These are phyloP conservation scores for Prenolepis imparis DNA, from an alignment of 2,888 invertebrate species.

Conservation along the genomic window DNA sequence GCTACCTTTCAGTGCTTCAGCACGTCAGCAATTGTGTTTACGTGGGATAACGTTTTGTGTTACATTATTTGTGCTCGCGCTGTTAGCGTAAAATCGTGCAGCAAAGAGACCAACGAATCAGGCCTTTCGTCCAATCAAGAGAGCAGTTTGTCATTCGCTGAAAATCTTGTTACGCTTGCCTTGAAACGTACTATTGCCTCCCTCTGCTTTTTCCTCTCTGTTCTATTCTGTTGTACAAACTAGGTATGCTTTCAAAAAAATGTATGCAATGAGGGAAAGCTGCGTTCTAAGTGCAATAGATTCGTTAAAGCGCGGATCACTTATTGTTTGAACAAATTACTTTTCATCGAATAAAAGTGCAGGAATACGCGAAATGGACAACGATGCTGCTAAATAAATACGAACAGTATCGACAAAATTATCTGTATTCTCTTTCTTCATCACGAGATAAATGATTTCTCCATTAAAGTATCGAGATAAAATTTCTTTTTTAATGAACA, in stretches of 20 bases:
- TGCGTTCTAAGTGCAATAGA: slow-evolving; percentile 27
- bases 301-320: neutral
- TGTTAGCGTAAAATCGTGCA: slow-evolving; percentile 62
- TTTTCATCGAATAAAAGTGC: neutral
- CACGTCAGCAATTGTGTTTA: slow-evolving; percentile 46
- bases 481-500: neutral
- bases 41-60: slow-evolving; percentile 51
- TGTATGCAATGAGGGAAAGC: slow-evolving; percentile 43
- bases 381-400: neutral
- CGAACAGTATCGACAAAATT: neutral
- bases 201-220: slow-evolving; percentile 67
- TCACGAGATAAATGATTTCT: slow-evolving; percentile 4
- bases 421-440: neutral
- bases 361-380: neutral
- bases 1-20: slow-evolving; percentile 46
- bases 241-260: slow-evolving; percentile 12
- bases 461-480: neutral
- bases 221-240: slow-evolving; percentile 62
- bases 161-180: slow-evolving; percentile 63
- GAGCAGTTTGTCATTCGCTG: slow-evolving; percentile 48
- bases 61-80: slow-evolving; percentile 64
- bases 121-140: slow-evolving; percentile 68
- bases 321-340: neutral
- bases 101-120: slow-evolving; percentile 80
- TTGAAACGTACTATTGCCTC: slow-evolving; percentile 65